A percentile compares a stretch with the other conserved stretches of the same genome.
These are phyloP conservation scores for Sesamia inferens DNA, from an alignment of 2,888 invertebrate genomes.

Conservation along the genomic window DNA sequence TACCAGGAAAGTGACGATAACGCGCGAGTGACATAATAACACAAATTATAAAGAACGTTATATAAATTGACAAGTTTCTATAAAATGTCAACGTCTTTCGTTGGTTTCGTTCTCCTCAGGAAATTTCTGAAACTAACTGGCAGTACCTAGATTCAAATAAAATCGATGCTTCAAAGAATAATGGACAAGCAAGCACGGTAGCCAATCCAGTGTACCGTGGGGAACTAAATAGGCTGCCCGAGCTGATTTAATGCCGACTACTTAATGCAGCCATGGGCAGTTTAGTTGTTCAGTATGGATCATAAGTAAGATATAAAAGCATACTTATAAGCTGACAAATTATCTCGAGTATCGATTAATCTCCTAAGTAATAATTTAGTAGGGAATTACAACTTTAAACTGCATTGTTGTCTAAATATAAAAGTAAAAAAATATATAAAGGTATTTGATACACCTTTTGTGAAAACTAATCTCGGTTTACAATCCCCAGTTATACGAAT, in stretches of 20 bases:
- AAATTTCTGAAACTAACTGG: background rate
- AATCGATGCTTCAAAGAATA: constrained; percentile 35
- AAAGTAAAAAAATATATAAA: too few relatives aligned
- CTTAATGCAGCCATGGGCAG: constrained; percentile 27
- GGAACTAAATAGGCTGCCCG: constrained; percentile 26
- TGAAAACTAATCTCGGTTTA: too few relatives aligned
- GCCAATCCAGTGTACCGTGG: constrained; percentile 22
- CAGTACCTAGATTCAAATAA: constrained; percentile 22
- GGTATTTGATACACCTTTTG: too few relatives aligned
- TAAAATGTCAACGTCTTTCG: background rate
- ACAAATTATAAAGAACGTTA: background rate
- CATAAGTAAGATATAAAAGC: constrained; percentile 4
- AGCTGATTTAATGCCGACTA: constrained; percentile 44
- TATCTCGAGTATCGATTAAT: background rate
- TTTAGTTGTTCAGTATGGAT: constrained; percentile 4
- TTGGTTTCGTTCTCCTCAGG: background rate
- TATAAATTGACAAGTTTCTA: background rate
- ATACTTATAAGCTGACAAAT: constrained; percentile 6
- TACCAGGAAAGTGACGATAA: too few relatives aligned
- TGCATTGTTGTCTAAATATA: background rate
- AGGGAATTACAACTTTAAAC: background rate
- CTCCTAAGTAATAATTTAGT: background rate
- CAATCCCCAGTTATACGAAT: too few relatives aligned
- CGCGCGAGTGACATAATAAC: background rate
- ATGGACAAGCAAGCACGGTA: constrained; percentile 24